Percentiles rank a stretch among this genome's conserved stretches.
phyloP scores from a whole-genome alignment of 2,797 vertebrate genomes.

The Myotis daubentonii region DNA sequence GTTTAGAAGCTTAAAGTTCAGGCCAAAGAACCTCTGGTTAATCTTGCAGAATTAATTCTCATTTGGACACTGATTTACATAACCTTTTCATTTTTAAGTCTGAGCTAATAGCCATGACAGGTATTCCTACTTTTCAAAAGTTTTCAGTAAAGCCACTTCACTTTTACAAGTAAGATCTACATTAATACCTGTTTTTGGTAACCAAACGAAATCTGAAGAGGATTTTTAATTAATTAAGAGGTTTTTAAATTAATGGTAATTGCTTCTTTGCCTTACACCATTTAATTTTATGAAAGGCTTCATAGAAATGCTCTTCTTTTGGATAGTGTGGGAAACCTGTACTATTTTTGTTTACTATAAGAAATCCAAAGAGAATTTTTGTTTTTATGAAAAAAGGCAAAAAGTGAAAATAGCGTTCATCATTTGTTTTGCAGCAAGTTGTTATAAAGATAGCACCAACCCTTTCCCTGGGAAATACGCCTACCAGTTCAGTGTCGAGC shows the following conservation, averaged over 20 bases:
- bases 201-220: neutral
- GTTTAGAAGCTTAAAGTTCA: constrained; percentile 38
- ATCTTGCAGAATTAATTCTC: constrained; percentile 51
- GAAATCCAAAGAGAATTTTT: neutral
- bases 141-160: neutral
- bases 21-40: constrained; percentile 19
- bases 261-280: neutral
- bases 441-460: neutral
- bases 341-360: neutral
- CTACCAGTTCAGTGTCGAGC: neutral
- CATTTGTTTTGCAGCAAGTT: neutral
- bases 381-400: neutral
- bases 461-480: neutral
- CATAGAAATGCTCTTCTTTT: neutral
- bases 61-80: constrained; percentile 20
- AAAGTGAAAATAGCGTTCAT: neutral
- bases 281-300: neutral
- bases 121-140: neutral
- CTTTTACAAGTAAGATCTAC: neutral
- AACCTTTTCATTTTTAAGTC: constrained; percentile 43
- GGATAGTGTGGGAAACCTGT: neutral
- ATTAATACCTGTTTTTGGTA: neutral
- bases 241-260: neutral
- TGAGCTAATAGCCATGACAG: neutral
- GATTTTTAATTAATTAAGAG: neutral